Evolutionary conservation across 2,888 invertebrate genomes (phyloP), one percentile per base, ranked within the genome.

Genomic region (Trachelus iudaicus): DNA sequence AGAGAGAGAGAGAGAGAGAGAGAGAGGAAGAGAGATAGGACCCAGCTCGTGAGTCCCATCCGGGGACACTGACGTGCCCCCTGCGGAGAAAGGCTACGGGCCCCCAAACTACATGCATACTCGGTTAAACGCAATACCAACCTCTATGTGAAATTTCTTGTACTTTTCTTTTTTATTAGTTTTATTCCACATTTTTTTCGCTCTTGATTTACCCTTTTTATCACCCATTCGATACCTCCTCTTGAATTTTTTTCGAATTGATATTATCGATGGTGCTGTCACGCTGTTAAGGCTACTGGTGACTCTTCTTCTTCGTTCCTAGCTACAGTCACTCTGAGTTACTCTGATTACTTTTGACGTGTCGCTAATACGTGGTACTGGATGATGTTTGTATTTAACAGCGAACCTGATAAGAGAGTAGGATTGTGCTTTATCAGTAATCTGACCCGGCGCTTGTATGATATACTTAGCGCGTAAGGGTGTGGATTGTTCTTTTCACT

Each of bases 31-130:
- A 79, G 76, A 35, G 76, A 83, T 79, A 75, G 77, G 83, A 79
- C 76, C 86, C 83, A 82, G 85, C 85, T 80, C 85, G 81, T 77
- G 83, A 83, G 83, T 82, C 84, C 83, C 85, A 83, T 82, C 79
- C 83, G 88, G 86, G 88, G 90, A 90, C 89, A 89, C 86, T 90
- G 90, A 90, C 89, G 87, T 87, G 87, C 88, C 90, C 91, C 91
- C 91, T 86, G 90, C 87, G 83, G 91, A 88, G 90, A 77, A 79
- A 76, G 74, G 77, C 81, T 23, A 23, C 23, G 40, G 40, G 23
- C 40, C 23, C 40, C 40, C 23, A 56, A 56, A 56, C 23, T 56
- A 56, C 40, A 56, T 56, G 15, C 40, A 56, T 56, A 56, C 40
- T 23, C 40, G 6, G 40, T 56, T 56, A 56, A 56, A 56, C 40